Base-by-base conservation (phyloP, 1,140 invertebrate species). In the Dysdera silvatica region DNA sequence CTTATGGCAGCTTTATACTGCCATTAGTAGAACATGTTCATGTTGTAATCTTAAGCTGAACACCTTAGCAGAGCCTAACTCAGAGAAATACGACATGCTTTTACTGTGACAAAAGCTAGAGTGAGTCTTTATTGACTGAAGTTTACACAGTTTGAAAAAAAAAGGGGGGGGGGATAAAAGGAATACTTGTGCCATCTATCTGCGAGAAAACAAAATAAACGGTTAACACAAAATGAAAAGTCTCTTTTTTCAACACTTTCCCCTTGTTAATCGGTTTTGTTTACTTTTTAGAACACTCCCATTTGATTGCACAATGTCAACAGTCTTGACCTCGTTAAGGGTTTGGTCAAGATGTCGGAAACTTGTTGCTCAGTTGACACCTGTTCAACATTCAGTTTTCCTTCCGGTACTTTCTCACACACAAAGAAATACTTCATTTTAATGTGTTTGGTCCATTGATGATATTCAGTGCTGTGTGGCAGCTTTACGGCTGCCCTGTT, bases 371-470 rank as follows among this genome's bases (percentile, higher is more conserved):
- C 37, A 43, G 3, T 43, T 2, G 20, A 8, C 41, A 12, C 43
- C 23, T 45, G 12, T 31, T 40, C 14, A 14, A 57, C 41, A 45
- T 57, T 6, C 12, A 47, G 23, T 32, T 57, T 5, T 16, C 32
- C 40, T 16, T 23, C 12, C 20, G 48, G 14, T 28, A 20, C 28
- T 32, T 70, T 45, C 56, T 75, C 70, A 20, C 75, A 52, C 43
- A 77, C 71, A 52, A 76, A 75, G 56, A 74, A 73, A 57, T 73
- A 70, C 43, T 71, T 8, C 10, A 75, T 71, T 26, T 73, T 60
- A 41, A 77, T 78, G 53, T 77, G 75, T 53, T 78, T 78, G 0
- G 75, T 74, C 48, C 76, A 66, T 31, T 68, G 54, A 54, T 78
- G 75, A 45, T 74, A 75, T 45, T 74, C 71, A 8, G 74, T 72